phyloP scores from a whole-genome alignment of 1,140 invertebrate genomes.

The Trypoxylus dichotomus region DNA sequence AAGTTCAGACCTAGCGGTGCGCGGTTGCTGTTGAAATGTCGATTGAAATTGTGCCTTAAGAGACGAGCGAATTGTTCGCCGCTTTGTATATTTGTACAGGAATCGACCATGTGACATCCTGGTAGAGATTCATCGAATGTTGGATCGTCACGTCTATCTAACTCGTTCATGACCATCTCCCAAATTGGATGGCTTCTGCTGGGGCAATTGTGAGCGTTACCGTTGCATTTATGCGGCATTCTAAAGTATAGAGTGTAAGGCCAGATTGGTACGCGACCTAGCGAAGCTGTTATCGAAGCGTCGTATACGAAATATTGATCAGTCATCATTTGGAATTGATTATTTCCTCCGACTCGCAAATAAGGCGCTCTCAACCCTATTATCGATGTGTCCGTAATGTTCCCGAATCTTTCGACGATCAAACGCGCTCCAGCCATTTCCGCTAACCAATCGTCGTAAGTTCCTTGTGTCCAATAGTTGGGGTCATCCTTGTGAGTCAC shows the following conservation, averaged over 20 bases:
- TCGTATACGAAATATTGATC: constrained; percentile 95
- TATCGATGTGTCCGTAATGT: constrained; percentile 88
- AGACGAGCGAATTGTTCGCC: constrained; percentile 86
- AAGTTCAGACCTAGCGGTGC: constrained; percentile 93
- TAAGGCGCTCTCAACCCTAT: constrained; percentile 89
- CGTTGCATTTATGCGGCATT: constrained; percentile 93
- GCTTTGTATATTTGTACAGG: constrained; percentile 87
- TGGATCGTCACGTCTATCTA: constrained; percentile 88
- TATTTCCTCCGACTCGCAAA: constrained; percentile 88
- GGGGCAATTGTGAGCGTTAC: constrained; percentile 89
- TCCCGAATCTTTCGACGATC: constrained; percentile 85
- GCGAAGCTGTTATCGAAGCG: constrained; percentile 88
- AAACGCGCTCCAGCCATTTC: constrained; percentile 93
- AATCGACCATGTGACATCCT: constrained; percentile 92
- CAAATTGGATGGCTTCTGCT: constrained; percentile 88
- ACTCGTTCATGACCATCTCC: constrained; percentile 95
- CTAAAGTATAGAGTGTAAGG: constrained; percentile 94
- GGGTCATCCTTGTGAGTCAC: constrained; percentile 90
- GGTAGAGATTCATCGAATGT: constrained; percentile 88
- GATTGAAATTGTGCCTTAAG: constrained; percentile 90
- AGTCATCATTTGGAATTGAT: constrained; percentile 95
- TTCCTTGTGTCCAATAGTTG: constrained; percentile 84
- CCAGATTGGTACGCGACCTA: constrained; percentile 91
- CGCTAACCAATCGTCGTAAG: constrained; percentile 89
- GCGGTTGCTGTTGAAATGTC: constrained; percentile 89